Evolutionary conservation across 2,797 vertebrate genomes (phyloP).

Genomic region (Pseudotriccus pelzelni): DNA sequence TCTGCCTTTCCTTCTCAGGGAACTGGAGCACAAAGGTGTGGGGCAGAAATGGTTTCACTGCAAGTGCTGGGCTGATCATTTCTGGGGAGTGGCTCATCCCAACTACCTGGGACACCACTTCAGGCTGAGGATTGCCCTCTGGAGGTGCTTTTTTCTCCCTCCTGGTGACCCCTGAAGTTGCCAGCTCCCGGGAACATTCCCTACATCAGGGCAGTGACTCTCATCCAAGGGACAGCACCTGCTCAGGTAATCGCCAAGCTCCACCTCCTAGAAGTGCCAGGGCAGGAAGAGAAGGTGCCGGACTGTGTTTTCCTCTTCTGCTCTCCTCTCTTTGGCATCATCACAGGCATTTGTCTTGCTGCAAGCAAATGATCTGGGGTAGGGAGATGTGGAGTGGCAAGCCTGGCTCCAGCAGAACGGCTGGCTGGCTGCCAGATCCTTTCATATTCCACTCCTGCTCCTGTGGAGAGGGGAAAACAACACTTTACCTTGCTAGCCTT

Average conservation of each 20-base stretch:
- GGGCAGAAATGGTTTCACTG: accelerated
- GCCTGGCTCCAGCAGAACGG: background rate
- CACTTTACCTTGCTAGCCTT: background rate
- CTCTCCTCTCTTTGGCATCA: background rate
- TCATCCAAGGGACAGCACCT: background rate
- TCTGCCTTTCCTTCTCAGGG: background rate
- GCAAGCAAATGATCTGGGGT: background rate
- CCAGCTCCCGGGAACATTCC: background rate
- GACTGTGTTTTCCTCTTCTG: background rate
- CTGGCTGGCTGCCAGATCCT: background rate
- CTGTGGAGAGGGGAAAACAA: background rate
- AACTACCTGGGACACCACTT: accelerated
- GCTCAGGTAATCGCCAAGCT: background rate
- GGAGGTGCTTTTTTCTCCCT: background rate
- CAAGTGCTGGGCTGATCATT: background rate
- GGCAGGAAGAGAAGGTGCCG: background rate
- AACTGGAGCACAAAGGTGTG: background rate
- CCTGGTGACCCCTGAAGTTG: background rate
- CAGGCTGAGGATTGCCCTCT: background rate
- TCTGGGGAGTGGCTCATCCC: background rate
- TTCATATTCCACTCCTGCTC: background rate
- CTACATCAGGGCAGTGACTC: accelerated
- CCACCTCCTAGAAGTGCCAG: background rate
- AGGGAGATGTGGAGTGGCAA: background rate
- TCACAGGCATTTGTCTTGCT: background rate